Base-by-base conservation (phyloP, 2,888 invertebrate species). In the Theretra japonica region DNA sequence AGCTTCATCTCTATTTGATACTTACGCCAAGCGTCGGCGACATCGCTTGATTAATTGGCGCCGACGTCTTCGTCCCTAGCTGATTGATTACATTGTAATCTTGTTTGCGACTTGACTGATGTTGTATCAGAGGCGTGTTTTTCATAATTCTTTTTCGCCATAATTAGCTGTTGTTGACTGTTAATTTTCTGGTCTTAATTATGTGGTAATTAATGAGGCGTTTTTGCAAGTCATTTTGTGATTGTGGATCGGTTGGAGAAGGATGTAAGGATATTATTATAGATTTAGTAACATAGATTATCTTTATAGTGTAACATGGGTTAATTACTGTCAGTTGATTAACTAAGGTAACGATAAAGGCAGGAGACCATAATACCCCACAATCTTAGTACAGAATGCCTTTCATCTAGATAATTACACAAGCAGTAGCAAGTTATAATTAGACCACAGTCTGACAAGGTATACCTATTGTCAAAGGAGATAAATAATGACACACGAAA, bases 31-130 rank as follows among this genome's bases (percentile, higher is more conserved):
- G 79, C 77, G 78, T 81, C 77, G 79, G 77, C 83, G 86, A 86
- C 87, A 83, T 81, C 83, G 77, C 83, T 90, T 92, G 93, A 93
- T 93, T 92, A 92, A 93, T 93, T 90, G 89, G 86, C 79, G 80
- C 73, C 74, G 79, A 80, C 75, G 76, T 77, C 77, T 79, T 78
- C 76, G 73, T 76, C 69, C 77, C 75, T 77, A 76, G 80, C 87
- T 93, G 94, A 93, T 93, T 92, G 93, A 93, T 94, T 89, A 88
- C 90, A 87, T 85, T 90, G 90, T 92, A 91, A 93, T 92, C 90
- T 91, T 92, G 91, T 93, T 93, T 91, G 89, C 88, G 90, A 92
- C 90, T 90, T 90, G 91, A 91, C 88, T 86, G 89, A 91, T 90
- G 90, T 84, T 88, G 86, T 88, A 84, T 86, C 87, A 86, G 81